A percentile compares a stretch with the other conserved stretches of the same genome.
These are phyloP conservation scores for Dicycla oo DNA, from an alignment of 2,888 invertebrate genomes.

Conservation along the genomic window DNA sequence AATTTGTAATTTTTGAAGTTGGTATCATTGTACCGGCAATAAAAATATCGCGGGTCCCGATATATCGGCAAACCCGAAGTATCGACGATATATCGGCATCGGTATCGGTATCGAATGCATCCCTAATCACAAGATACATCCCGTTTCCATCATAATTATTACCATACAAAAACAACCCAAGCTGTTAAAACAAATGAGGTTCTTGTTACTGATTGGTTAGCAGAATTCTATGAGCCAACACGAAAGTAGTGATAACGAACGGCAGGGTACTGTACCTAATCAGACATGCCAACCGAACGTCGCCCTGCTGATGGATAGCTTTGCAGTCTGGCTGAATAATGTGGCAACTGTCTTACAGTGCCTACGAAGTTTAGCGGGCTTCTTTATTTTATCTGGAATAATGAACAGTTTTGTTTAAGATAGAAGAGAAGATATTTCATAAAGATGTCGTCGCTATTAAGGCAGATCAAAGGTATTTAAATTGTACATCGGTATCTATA, in stretches of 20 bases:
- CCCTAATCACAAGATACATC: conserved; percentile 27
- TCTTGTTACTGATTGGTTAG: conserved; percentile 46
- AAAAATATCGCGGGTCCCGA: too few relatives aligned
- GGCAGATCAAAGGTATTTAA: too few relatives aligned
- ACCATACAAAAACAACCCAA: conserved; percentile 20
- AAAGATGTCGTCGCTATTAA: too few relatives aligned
- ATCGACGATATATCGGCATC: too few relatives aligned
- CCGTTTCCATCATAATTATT: conserved; percentile 8
- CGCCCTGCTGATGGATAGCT: conserved; percentile 49
- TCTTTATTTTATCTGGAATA: too few relatives aligned
- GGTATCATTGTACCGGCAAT: too few relatives aligned
- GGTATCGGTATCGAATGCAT: too few relatives aligned
- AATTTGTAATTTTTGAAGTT: too few relatives aligned
- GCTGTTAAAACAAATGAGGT: conserved; percentile 42
- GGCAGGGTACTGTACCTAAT: conserved; percentile 45
- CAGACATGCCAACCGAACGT: conserved; percentile 54
- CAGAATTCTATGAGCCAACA: conserved; percentile 38
- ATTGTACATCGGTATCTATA: too few relatives aligned
- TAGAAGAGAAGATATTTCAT: too few relatives aligned
- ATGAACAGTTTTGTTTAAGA: too few relatives aligned
- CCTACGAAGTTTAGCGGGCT: background rate
- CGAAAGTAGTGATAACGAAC: conserved; percentile 49
- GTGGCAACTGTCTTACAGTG: conserved; percentile 26
- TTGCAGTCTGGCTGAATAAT: conserved; percentile 54
- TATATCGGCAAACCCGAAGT: too few relatives aligned